phyloP scores from a whole-genome alignment of 2,888 invertebrate genomes.

The Agriopis aurantiaria region DNA sequence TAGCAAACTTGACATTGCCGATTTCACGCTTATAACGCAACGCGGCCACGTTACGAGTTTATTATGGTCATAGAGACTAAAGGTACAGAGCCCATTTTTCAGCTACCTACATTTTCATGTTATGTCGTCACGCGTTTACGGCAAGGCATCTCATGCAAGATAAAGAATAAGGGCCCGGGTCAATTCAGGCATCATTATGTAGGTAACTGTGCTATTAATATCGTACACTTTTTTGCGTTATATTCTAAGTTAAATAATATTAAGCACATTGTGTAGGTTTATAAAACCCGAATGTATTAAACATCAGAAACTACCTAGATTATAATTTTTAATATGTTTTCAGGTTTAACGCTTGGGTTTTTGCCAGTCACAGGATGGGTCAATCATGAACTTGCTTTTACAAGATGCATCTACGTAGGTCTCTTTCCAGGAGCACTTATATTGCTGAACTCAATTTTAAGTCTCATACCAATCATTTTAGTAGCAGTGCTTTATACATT shows the following conservation, averaged over 20 bases:
- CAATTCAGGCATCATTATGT: not conserved
- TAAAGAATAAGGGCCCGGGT: too few relatives aligned
- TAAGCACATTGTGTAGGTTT: slow-evolving; percentile 9
- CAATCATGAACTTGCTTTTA: slow-evolving; percentile 61
- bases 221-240: not conserved
- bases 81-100: too few relatives aligned
- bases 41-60: too few relatives aligned
- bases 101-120: too few relatives aligned
- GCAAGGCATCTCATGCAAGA: too few relatives aligned
- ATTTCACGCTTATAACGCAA: too few relatives aligned
- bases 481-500: slow-evolving; percentile 85
- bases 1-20: too few relatives aligned
- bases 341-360: slow-evolving; percentile 87
- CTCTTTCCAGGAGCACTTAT: slow-evolving; percentile 85
- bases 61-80: too few relatives aligned
- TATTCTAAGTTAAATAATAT: slow-evolving; percentile 6
- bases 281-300: not conserved
- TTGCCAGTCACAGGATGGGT: slow-evolving; percentile 87
- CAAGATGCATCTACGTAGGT: slow-evolving; percentile 85
- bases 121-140: too few relatives aligned
- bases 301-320: too few relatives aligned
- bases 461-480: slow-evolving; percentile 79
- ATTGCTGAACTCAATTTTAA: slow-evolving; percentile 84
- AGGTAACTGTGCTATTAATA: not conserved
- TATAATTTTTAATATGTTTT: slow-evolving; percentile 38